Evolutionary conservation across 2,797 vertebrate genomes (phyloP).

Genomic region (Pelobates cultripes): DNA sequence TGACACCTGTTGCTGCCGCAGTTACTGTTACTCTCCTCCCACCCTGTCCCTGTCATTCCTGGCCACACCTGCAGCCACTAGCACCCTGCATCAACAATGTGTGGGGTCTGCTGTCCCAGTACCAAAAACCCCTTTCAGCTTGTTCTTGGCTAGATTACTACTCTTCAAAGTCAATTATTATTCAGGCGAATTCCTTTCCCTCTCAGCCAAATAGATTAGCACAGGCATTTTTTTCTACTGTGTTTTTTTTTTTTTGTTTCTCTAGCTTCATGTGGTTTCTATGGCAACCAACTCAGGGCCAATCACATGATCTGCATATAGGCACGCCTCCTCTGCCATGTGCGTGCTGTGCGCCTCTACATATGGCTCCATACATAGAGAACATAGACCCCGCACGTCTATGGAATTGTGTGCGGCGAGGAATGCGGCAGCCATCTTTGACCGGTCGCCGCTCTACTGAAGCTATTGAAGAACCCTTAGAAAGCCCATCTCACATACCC

Average conservation of each 20-base stretch:
- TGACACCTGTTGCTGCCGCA: constrained; percentile 44
- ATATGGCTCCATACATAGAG: background rate
- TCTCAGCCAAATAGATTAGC: too few species aligned
- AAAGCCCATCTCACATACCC: too few species aligned
- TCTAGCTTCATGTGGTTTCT: constrained; percentile 24
- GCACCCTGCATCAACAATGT: constrained; percentile 2
- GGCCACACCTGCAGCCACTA: constrained; percentile 28
- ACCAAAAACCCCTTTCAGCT: too few species aligned
- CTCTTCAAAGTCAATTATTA: background rate
- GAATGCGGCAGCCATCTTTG: too few species aligned
- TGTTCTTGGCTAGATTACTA: background rate
- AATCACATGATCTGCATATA: constrained; percentile 13
- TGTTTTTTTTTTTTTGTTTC: constrained; percentile 2
- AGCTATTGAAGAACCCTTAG: too few species aligned
- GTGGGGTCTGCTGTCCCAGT: too few species aligned
- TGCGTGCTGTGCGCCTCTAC: background rate
- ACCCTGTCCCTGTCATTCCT: background rate
- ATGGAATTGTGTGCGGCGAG: too few species aligned
- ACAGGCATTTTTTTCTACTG: background rate
- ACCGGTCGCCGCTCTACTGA: too few species aligned
- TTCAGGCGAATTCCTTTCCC: background rate
- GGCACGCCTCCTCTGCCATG: constrained; percentile 17
- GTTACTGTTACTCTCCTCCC: background rate
- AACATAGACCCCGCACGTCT: too few species aligned
- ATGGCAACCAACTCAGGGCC: constrained; percentile 19